These are phyloP conservation scores for Dysmachus trigonus DNA, from an alignment of 2,888 invertebrate species.

Conservation along the genomic window DNA sequence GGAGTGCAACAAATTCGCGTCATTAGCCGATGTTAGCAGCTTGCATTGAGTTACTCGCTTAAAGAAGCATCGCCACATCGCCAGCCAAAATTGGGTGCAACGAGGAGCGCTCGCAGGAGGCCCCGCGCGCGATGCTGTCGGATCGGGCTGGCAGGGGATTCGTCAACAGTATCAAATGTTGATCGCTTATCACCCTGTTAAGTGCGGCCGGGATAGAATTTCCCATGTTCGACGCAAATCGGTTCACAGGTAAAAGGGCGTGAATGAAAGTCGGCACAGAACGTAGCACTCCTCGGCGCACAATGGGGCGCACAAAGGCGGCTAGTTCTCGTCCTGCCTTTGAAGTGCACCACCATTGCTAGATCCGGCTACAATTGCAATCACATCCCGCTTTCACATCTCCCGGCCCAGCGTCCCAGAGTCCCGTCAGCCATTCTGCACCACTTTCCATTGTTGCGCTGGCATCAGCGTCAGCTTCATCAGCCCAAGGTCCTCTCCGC, in stretches of 20 bases:
- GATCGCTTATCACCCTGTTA: slow-evolving; percentile 26
- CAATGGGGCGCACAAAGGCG: slow-evolving; percentile 34
- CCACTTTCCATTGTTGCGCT: not conserved
- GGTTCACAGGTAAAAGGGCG: slow-evolving; percentile 41
- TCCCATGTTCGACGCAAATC: slow-evolving; percentile 14
- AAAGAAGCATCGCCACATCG: not conserved
- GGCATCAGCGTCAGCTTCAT: not conserved
- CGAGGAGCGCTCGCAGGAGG: not conserved
- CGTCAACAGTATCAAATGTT: slow-evolving; percentile 40
- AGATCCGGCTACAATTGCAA: slow-evolving; percentile 45
- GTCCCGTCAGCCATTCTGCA: slow-evolving; percentile 29
- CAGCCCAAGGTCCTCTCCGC: not conserved
- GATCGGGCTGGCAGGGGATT: not conserved
- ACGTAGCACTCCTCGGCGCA: not conserved
- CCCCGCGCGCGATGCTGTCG: not conserved
- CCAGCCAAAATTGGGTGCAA: slow-evolving; percentile 27
- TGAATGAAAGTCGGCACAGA: slow-evolving; percentile 33
- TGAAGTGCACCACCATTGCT: slow-evolving; percentile 8
- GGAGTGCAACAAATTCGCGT: slow-evolving; percentile 18
- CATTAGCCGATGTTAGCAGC: slow-evolving; percentile 13
- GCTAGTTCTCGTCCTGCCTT: slow-evolving; percentile 9
- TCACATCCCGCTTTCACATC: slow-evolving; percentile 42
- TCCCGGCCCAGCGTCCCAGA: slow-evolving; percentile 43
- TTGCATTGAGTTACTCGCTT: not conserved
- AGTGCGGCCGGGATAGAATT: slow-evolving; percentile 23